Evolutionary conservation across 92 coral and sea anemone genomes (phyloP).

Genomic region (Zoanthus gigantus): DNA sequence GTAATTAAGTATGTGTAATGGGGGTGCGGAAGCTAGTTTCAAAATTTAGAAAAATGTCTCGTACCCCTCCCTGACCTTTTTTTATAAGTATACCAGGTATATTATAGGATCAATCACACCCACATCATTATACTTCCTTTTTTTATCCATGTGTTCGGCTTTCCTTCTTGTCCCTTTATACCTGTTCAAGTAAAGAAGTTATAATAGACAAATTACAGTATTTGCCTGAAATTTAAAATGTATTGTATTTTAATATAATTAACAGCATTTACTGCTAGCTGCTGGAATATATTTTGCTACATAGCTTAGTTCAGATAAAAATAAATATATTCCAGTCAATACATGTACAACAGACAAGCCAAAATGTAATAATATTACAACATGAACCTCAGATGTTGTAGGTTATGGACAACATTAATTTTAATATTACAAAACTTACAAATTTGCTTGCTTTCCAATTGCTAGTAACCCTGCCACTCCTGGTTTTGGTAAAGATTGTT

Average conservation of each 20-base stretch:
- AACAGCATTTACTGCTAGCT: too few relatives aligned
- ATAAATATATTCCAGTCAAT: not conserved
- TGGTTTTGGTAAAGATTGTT: not conserved
- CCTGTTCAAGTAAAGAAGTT: not conserved
- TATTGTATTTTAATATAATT: not conserved
- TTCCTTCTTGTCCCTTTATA: not conserved
- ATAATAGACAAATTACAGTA: not conserved
- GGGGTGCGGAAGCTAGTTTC: not conserved
- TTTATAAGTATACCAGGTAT: not conserved
- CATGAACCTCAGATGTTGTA: not conserved
- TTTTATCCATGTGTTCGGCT: not conserved
- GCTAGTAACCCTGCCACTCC: not conserved
- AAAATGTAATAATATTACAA: not conserved
- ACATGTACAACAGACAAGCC: not conserved
- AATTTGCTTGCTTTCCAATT: not conserved
- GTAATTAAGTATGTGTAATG: not conserved
- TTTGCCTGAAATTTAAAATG: not conserved
- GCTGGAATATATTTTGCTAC: too few relatives aligned
- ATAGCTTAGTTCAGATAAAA: not conserved
- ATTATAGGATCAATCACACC: too few relatives aligned
- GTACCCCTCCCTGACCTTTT: not conserved
- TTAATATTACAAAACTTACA: not conserved
- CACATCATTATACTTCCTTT: not conserved
- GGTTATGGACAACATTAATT: too few relatives aligned
- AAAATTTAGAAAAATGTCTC: not conserved